Conservation (phyloP, 2,888 invertebrate species). For the Tetragonisca angustula region DNA sequence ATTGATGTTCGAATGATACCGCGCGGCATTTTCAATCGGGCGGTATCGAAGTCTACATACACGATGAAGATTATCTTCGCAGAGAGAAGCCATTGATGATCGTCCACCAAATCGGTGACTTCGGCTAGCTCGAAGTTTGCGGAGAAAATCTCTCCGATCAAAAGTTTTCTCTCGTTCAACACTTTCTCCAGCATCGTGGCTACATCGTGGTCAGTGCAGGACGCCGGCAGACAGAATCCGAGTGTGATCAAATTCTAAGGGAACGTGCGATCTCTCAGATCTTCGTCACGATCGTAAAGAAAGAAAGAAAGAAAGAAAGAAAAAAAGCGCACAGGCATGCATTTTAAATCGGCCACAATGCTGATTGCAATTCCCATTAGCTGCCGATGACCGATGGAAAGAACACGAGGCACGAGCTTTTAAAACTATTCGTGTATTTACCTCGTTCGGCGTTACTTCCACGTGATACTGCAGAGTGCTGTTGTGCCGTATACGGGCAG, state of each 20-base stretch:
- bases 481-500: conserved; percentile 83
- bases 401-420: not conserved
- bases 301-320: too few relatives aligned
- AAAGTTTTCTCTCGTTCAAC: conserved; percentile 77
- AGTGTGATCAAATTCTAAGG: conserved; percentile 85
- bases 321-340: not conserved
- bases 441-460: conserved; percentile 81
- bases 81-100: conserved; percentile 76
- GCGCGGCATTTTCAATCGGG: fast-evolving
- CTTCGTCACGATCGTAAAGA: not conserved
- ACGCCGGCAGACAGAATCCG: conserved; percentile 85
- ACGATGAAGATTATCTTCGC: conserved; percentile 79
- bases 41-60: conserved; percentile 75
- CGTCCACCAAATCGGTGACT: conserved; percentile 78
- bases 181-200: conserved; percentile 75
- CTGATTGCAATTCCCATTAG: too few relatives aligned
- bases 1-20: not conserved
- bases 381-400: too few relatives aligned
- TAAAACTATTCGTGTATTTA: conserved; percentile 54
- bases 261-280: not conserved
- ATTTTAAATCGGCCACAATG: not conserved
- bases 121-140: conserved; percentile 79
- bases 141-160: conserved; percentile 80
- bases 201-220: conserved; percentile 83
- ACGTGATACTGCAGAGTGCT: conserved; percentile 83